phyloP scores from a whole-genome alignment of 2,888 invertebrate genomes.

The Drosophila meridionalis region DNA sequence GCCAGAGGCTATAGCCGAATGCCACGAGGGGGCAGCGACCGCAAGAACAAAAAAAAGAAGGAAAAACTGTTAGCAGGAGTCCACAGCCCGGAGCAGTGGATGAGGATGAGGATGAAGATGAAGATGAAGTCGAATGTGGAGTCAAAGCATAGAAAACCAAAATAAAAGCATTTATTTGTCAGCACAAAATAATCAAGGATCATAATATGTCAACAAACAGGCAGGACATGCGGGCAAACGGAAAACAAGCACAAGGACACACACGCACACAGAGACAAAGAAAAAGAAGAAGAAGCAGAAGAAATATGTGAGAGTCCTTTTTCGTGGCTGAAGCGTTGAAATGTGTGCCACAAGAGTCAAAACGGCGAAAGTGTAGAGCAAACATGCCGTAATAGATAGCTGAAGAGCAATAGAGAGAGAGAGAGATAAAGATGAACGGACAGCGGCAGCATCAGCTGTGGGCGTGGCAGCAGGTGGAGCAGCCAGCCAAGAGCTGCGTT shows the following conservation, averaged over 20 bases:
- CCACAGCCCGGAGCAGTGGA: constrained; percentile 5
- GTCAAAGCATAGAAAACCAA: constrained; percentile 25
- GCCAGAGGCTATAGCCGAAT: constrained; percentile 17
- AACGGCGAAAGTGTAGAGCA: constrained; percentile 70
- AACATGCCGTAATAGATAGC: constrained; percentile 72
- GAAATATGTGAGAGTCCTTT: constrained; percentile 26
- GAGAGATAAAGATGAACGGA: not conserved
- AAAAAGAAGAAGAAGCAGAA: constrained; percentile 2
- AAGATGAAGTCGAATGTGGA: constrained; percentile 31
- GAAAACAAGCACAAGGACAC: constrained; percentile 6
- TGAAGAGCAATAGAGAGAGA: constrained; percentile 16
- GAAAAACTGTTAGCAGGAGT: constrained; percentile 31
- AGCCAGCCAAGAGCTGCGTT: constrained; percentile 42
- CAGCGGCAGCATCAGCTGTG: constrained; percentile 5
- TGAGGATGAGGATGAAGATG: constrained; percentile 26
- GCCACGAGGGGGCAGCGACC: constrained; percentile 24
- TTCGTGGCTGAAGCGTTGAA: constrained; percentile 28
- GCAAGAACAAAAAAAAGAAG: constrained; percentile 29
- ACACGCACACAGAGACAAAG: constrained; percentile 46
- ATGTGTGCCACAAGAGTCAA: constrained; percentile 54
- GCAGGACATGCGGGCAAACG: constrained; percentile 25
- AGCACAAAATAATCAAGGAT: constrained; percentile 79
- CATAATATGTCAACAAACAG: constrained; percentile 77
- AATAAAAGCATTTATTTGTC: constrained; percentile 78
- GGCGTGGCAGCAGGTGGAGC: constrained; percentile 10